Conservation (phyloP, 2,797 vertebrate species). For the Myiotriccus ornatus region DNA sequence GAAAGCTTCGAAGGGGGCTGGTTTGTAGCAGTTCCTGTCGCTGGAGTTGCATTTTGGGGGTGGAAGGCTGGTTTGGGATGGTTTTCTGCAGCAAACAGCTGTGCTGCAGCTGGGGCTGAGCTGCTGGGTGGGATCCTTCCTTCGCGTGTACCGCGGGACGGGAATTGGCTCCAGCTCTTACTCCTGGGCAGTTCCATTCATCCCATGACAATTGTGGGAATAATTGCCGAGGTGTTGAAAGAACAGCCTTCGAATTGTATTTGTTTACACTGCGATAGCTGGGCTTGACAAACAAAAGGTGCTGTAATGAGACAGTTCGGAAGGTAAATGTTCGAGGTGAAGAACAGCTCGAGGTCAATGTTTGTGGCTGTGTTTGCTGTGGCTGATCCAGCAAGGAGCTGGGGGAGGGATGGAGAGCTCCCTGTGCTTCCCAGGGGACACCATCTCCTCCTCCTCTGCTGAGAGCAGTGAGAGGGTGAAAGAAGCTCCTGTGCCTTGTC, state of each 20-base stretch:
- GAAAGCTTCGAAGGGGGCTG: neutral
- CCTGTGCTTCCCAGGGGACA: neutral
- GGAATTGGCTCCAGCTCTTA: neutral
- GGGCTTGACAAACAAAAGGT: neutral
- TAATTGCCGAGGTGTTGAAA: neutral
- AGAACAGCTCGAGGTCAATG: neutral
- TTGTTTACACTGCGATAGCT: neutral
- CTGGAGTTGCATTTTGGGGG: neutral
- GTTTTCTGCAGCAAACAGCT: neutral
- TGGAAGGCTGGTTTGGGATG: neutral
- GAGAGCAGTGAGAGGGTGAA: neutral
- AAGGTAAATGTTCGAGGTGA: neutral
- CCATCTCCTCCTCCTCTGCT: neutral
- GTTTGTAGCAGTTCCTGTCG: neutral
- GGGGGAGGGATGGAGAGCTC: neutral
- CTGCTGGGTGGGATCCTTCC: neutral
- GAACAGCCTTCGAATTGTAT: neutral
- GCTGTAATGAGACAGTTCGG: neutral
- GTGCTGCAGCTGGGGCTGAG: neutral
- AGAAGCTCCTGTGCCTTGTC: neutral
- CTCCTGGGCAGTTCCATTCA: neutral
- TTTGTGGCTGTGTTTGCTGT: neutral
- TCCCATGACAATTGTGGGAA: neutral
- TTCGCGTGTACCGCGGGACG: accelerated
- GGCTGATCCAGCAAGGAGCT: neutral